Percentiles rank a stretch among this genome's conserved stretches.
Evolutionary conservation across 2,888 invertebrate species (phyloP).

Genomic region (Volucella bombylans): DNA sequence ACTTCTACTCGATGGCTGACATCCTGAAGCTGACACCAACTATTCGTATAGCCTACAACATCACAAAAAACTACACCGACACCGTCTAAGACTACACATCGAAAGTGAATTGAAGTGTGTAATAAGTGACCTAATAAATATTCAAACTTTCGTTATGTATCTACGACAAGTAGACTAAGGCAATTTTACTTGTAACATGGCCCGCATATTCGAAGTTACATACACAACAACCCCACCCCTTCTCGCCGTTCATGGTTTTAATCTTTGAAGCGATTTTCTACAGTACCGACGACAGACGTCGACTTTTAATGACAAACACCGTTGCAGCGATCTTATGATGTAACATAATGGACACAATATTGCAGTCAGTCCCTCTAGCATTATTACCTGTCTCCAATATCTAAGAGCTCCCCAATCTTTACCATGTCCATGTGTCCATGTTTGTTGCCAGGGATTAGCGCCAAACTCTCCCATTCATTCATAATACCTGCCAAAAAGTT

Average conservation of each 20-base stretch:
- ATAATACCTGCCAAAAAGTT: conserved; percentile 49
- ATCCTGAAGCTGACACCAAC: conserved; percentile 43
- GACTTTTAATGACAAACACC: conserved; percentile 54
- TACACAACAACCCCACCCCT: background rate
- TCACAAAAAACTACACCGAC: background rate
- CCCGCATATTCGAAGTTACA: background rate
- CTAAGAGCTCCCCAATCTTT: background rate
- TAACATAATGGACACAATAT: conserved; percentile 6
- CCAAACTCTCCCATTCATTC: conserved; percentile 43
- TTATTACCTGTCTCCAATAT: background rate
- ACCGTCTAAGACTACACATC: background rate
- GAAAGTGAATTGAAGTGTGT: conserved; percentile 50
- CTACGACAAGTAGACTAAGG: conserved; percentile 8
- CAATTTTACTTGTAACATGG: background rate
- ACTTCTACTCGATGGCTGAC: conserved; percentile 22
- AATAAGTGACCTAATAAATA: conserved; percentile 66
- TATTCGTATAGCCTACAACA: background rate
- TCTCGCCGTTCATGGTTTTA: conserved; percentile 57
- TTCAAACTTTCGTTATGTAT: conserved; percentile 40
- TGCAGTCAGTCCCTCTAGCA: conserved; percentile 6
- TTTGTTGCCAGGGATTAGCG: conserved; percentile 25
- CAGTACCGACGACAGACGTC: conserved; percentile 41
- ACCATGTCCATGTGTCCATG: conserved; percentile 12
- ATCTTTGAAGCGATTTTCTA: conserved; percentile 35
- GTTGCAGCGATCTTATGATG: conserved; percentile 42